phyloP scores from a whole-genome alignment of 2,888 invertebrate species.

The Petrophora chlorosata region DNA sequence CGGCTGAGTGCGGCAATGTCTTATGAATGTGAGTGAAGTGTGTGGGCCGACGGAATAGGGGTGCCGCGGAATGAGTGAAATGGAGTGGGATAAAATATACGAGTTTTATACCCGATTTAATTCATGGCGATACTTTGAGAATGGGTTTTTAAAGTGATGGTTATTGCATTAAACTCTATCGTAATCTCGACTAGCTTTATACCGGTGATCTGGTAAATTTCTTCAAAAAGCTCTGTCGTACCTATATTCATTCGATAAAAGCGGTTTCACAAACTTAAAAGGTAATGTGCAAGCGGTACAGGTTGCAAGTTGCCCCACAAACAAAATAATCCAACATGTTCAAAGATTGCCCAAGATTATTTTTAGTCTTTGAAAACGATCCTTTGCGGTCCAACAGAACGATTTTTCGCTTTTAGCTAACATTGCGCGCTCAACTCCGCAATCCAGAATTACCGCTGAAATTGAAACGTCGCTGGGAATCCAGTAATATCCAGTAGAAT shows the following conservation, averaged over 20 bases:
- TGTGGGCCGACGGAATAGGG: slow-evolving; percentile 13
- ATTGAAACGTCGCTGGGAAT: slow-evolving; percentile 33
- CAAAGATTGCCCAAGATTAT: slow-evolving; percentile 18
- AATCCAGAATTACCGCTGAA: slow-evolving; percentile 31
- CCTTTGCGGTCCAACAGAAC: slow-evolving; percentile 23
- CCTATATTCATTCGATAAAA: too few relatives aligned
- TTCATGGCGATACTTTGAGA: too few relatives aligned
- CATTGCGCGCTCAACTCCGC: slow-evolving; percentile 18
- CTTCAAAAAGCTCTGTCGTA: too few relatives aligned
- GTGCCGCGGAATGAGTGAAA: slow-evolving; percentile 4
- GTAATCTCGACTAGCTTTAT: too few relatives aligned
- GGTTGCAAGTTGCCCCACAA: too few relatives aligned
- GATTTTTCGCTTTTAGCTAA: slow-evolving; percentile 18
- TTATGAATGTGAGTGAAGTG: slow-evolving; percentile 17
- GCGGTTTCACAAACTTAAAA: too few relatives aligned
- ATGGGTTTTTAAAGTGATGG: too few relatives aligned
- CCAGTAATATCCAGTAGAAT: slow-evolving; percentile 35
- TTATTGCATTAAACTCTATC: too few relatives aligned
- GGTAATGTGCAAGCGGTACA: too few relatives aligned
- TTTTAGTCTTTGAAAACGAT: slow-evolving; percentile 20
- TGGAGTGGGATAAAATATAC: slow-evolving; percentile 5
- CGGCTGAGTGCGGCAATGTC: slow-evolving; percentile 24
- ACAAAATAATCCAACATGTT: slow-evolving; percentile 8
- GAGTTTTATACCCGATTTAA: too few relatives aligned
- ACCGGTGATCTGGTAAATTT: too few relatives aligned